Evolutionary conservation across 2,797 vertebrate genomes (phyloP).

Genomic region (Moxostoma hubbsi): DNA sequence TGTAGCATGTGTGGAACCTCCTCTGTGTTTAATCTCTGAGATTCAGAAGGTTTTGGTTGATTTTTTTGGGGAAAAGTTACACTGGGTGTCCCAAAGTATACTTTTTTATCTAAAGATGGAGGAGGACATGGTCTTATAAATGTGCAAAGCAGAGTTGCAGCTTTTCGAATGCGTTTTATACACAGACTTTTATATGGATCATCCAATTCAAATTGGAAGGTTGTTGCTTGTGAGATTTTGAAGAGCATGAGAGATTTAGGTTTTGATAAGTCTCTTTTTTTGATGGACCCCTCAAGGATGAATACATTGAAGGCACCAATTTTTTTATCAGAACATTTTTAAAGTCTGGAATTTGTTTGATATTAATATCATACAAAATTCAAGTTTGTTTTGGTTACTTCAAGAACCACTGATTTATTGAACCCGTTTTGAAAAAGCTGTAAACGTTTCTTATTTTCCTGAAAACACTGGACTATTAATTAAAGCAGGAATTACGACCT

Average conservation of each 20-base stretch:
- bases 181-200: neutral
- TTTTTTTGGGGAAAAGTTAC: neutral
- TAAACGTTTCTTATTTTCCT: too few species aligned
- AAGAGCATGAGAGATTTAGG: neutral
- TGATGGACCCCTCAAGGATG: neutral
- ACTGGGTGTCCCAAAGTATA: too few species aligned
- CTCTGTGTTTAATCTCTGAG: neutral
- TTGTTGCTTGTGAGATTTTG: neutral
- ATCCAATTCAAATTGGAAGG: neutral
- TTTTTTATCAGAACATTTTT: neutral
- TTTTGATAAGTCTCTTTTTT: neutral
- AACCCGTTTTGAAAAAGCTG: neutral
- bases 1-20: too few species aligned
- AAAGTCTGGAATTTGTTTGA: neutral
- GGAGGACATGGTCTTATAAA: constrained; percentile 2
- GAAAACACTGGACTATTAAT: neutral
- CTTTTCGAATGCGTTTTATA: neutral
- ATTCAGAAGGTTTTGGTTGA: neutral
- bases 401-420: neutral
- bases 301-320: neutral
- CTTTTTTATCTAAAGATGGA: too few species aligned
- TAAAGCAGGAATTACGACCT: neutral
- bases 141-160: constrained; percentile 1
- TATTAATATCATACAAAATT: too few species aligned
- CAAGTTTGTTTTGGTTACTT: neutral